Evolutionary conservation across 2,888 invertebrate genomes (phyloP), one percentile per base, ranked within the genome.

Genomic region (Melieria omissa): DNA sequence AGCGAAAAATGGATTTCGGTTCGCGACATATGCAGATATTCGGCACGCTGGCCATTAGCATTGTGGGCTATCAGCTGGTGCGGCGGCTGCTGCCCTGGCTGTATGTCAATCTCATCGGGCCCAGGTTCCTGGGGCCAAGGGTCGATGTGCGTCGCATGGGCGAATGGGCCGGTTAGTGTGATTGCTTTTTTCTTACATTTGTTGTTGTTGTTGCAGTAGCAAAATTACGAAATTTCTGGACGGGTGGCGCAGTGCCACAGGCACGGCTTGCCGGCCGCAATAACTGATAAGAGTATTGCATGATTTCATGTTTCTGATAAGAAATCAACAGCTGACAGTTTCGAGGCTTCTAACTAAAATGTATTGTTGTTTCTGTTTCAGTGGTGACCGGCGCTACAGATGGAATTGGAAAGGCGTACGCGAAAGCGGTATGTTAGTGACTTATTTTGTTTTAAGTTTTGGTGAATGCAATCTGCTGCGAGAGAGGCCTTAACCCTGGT

Each of bases 341-440:
- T 65, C 49, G 10, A 3, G 4, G 8, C 14, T 44, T 58, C 8
- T n/a, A 10, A 10, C n/a, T 4, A 5, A 16, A 41, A 64, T 44
- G 46, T 7, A 9, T 58, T 46, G 10, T 65, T 12, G 52, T 54
- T 52, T 61, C 63, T 12, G 57, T 82, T 92, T 61, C 88, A 94
- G 95, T 96, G 80, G 88, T 96, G 12, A 96, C 96, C 14, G 96
- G 96, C 10, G 92, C 93, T 12, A 96, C 96, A 0, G 96, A 96
- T 88, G 96, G 96, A 4, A 92, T 97, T 75, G 96, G 96, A 75
- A 95, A 95, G 86, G 93, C 95, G 29, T 96, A 94, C 82, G 95
- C 94, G 0, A 90, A 90, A 84, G 90, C 91, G 84, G 92, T 92
- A 86, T 81, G 84, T 78, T 44, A 52, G 29, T 29, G 29, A 29